Percentiles rank a stretch among this genome's conserved stretches.
phyloP scores from a whole-genome alignment of 1,140 invertebrate genomes.

The Pogonomyrmex californicus region DNA sequence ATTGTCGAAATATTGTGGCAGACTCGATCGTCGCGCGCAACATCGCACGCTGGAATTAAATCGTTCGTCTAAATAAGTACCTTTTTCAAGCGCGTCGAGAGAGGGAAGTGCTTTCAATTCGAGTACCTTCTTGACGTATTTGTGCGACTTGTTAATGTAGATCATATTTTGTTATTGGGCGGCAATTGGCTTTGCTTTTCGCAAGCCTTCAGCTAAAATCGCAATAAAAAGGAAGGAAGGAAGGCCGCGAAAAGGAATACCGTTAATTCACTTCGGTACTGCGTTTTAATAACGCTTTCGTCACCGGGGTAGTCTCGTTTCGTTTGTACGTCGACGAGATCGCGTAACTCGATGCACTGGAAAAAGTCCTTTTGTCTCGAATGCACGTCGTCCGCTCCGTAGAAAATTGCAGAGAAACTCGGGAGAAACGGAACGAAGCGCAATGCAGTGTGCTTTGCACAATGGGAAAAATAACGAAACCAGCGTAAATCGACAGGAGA shows the following conservation, averaged over 20 bases:
- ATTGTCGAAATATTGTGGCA: conserved; percentile 47
- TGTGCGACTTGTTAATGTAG: not conserved
- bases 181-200: conserved; percentile 4
- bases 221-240: conserved; percentile 37
- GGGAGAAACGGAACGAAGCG: conserved; percentile 53
- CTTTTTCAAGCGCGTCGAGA: not conserved
- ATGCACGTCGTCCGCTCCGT: conserved; percentile 47
- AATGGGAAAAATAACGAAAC: conserved; percentile 46
- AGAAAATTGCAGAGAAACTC: conserved; percentile 72
- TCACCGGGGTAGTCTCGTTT: conserved; percentile 60
- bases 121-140: not conserved
- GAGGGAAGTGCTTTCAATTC: not conserved
- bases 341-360: conserved; percentile 66
- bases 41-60: not conserved
- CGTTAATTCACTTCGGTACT: conserved; percentile 63
- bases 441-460: conserved; percentile 26
- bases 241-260: conserved; percentile 53
- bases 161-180: conserved; percentile 20
- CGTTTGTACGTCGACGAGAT: conserved; percentile 67
- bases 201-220: not conserved
- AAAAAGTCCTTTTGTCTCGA: conserved; percentile 67
- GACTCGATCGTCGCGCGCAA: not conserved
- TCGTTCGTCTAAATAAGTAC: not conserved
- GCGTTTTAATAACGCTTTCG: conserved; percentile 68
- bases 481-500: conserved; percentile 63